Evolutionary conservation across 2,113 vertebrate genomes (phyloP).

Genomic region (Rhinichthys klamathensis): DNA sequence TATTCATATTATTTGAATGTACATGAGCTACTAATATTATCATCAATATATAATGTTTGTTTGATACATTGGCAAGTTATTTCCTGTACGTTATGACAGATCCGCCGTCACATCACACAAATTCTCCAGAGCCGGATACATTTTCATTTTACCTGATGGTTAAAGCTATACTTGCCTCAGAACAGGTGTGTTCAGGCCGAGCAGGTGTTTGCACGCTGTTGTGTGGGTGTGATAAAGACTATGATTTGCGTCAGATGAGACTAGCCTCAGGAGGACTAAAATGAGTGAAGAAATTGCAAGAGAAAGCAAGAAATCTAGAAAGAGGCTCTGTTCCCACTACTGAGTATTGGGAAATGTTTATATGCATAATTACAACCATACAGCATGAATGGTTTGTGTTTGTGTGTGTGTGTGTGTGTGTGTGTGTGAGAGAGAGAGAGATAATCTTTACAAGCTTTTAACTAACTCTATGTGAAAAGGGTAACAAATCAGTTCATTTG

Average conservation of each 20-base stretch:
- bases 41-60: background rate
- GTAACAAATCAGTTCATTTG: background rate
- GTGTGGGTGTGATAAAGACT: conserved; percentile 27
- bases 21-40: background rate
- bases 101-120: conserved; percentile 1
- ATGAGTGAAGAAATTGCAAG: background rate
- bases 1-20: background rate
- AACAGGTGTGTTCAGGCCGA: conserved; percentile 17
- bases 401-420: too few relatives aligned
- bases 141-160: background rate
- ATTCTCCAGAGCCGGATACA: background rate
- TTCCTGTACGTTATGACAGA: background rate
- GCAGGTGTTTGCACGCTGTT: conserved; percentile 2
- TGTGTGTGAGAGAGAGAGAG: background rate
- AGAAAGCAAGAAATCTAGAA: background rate
- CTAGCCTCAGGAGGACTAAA: conserved; percentile 3
- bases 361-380: background rate
- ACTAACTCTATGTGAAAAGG: background rate
- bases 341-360: background rate
- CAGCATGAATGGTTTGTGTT: too few relatives aligned
- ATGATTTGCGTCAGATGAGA: background rate
- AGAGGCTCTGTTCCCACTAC: background rate
- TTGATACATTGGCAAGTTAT: background rate
- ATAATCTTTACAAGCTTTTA: background rate
- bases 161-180: conserved; percentile 30